Evolutionary conservation across 92 coral and sea anemone genomes (phyloP), one percentile per base, ranked within the genome.

Genomic region (Porites divaricata): DNA sequence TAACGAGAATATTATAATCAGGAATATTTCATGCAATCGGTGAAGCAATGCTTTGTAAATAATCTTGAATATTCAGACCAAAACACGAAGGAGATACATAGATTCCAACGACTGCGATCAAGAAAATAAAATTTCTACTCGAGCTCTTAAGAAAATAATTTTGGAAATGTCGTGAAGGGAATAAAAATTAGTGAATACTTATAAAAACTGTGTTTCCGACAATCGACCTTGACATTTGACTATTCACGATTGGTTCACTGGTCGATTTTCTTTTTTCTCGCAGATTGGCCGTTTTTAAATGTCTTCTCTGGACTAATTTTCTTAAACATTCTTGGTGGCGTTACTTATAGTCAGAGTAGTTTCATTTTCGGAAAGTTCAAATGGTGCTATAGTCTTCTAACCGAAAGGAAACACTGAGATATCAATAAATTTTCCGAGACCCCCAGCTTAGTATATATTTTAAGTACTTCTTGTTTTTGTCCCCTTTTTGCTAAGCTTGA

Each of bases 281-380:
- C 45, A 35, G 45, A 35, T 53, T 53, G 24, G 61, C 21, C n/a
- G 58, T 9, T 9, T 48, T 71, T 35, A 56, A 17, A 21, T 71
- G 4, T 9, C 35, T 70, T 22, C 50, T 58, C 45, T 35, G 45
- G 45, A n/a, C 20, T 16, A 4, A 24, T 48, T 48, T 16, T 50
- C 49, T 71, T 21, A 51, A 22, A 51, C 2, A 21, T 51, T 2
- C 56, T 50, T 11, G 22, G 45, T 51, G 77, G 16, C 63, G 19
- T 58, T 52, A 73, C 10, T 73, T 51, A 73, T 73, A 54, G n/a
- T n/a, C n/a, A n/a, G 24, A 56, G 19, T 57, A 71, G 75, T 71
- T 45, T 71, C 70, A 5, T 23, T 23, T 66, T 72, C 76, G 76
- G 77, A 73, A 72, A 73, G 21, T 21, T 73, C 52, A 20, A 20